Evolutionary conservation across 1,140 invertebrate genomes (phyloP), one percentile per base, ranked within the genome.

Genomic region (Spodoptera litura): DNA sequence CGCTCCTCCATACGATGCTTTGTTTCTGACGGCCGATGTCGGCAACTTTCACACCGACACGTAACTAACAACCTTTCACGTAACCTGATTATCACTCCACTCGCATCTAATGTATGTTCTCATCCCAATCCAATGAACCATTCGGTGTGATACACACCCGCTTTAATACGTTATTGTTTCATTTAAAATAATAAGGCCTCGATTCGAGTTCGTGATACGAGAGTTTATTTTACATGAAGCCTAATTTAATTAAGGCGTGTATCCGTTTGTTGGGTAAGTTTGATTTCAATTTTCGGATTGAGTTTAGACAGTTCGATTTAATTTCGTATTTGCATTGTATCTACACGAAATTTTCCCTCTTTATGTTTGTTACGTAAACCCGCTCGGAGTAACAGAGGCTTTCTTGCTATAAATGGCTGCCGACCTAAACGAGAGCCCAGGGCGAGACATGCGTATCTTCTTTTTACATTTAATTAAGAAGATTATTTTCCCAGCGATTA

Each of bases 1-100:
- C 80, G 72, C 74, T 80, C 78, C 59, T 81, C 79, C 80, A 76
- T 51, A 74, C 53, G 79, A 75, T 61, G 82, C 82, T 87, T 88
- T 87, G 84, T 88, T 87, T 83, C 77, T 86, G 78, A 85, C 77
- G 73, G 78, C 44, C 80, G 73, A 80, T 61, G 80, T 78, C 78
- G 78, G 68, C 56, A 72, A 70, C 80, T 71, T 77, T 84, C 75
- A 84, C 80, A 82, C 74, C 78, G 80, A 58, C 71, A 59, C 80
- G 75, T 81, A 79, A 79, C 77, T 52, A 73, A 78, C 59, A 53
- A 64, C 62, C 66, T 51, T 56, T 55, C 38, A 25, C 10, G 55
- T 44, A 38, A 56, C 44, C 70, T 59, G 71, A 73, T 59, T 73
- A 71, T 27, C 68, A 53, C 51, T 56, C 38, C 27, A 49, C 51